phyloP scores from a whole-genome alignment of 2,888 invertebrate genomes.

The Leucoma salicis region DNA sequence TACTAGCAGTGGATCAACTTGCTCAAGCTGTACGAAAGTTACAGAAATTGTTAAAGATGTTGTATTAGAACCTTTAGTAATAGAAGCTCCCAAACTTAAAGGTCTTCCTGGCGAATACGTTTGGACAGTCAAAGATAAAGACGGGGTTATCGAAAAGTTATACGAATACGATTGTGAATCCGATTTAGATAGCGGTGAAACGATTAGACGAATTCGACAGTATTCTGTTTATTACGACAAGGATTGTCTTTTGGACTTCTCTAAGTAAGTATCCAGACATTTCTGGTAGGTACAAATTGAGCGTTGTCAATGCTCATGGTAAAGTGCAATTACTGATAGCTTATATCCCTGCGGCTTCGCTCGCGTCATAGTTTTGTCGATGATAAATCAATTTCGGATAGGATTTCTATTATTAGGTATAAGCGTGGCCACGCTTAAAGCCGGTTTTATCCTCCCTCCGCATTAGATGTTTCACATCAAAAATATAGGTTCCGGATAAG shows the following conservation, averaged over 20 bases:
- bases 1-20: conserved; percentile 21
- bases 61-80: conserved; percentile 32
- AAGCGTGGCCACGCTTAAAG: no score
- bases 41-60: conserved; percentile 38
- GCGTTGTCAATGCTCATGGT: no score
- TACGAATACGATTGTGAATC: conserved; percentile 62
- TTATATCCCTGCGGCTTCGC: no score
- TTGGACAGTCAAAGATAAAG: conserved; percentile 70
- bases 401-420: no score
- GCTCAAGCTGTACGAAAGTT: conserved; percentile 16
- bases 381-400: no score
- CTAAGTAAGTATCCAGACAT: conserved; percentile 32
- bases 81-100: conserved; percentile 53
- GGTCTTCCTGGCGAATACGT: conserved; percentile 66
- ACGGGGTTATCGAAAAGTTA: conserved; percentile 68
- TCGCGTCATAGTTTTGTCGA: no score
- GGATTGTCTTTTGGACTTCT: conserved; percentile 62
- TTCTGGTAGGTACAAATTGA: no score
- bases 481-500: no score
- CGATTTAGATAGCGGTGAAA: conserved; percentile 58
- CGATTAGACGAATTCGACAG: conserved; percentile 60
- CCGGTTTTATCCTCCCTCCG: no score
- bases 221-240: conserved; percentile 72
- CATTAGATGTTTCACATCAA: no score
- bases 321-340: no score